These are phyloP conservation scores for Rhinoderma darwinii DNA, from an alignment of 2,113 vertebrate genomes.

Conservation along the genomic window DNA sequence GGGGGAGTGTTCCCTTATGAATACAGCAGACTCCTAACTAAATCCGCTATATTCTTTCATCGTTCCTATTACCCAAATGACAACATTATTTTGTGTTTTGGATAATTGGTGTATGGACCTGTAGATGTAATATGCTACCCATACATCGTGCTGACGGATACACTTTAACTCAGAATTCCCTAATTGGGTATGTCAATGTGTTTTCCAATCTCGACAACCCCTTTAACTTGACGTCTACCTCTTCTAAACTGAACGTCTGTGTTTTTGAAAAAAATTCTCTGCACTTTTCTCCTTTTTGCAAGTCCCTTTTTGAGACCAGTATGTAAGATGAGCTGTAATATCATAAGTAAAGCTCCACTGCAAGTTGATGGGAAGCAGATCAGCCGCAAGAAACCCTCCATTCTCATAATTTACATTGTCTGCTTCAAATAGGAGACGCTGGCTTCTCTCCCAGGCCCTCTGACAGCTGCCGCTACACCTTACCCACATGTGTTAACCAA, in stretches of 20 bases:
- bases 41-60: no score
- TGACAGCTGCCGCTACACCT: neutral
- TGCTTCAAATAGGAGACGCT: neutral
- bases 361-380: constrained; percentile 21
- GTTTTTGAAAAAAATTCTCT: neutral
- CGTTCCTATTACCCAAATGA: no score
- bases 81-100: no score
- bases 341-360: neutral
- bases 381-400: neutral
- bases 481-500: neutral
- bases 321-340: neutral
- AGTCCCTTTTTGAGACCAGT: neutral
- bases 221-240: neutral
- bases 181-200: no score
- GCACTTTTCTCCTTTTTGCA: neutral
- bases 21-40: no score
- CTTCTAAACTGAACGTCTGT: neutral
- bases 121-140: no score
- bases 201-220: no score
- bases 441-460: constrained; percentile 1
- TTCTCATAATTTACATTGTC: constrained; percentile 43
- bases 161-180: no score
- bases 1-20: no score
- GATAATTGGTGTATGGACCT: no score
- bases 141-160: no score